Evolutionary conservation across 2,888 invertebrate species (phyloP), one percentile per base, ranked within the genome.

Genomic region (Lasioglossum villosulum): DNA sequence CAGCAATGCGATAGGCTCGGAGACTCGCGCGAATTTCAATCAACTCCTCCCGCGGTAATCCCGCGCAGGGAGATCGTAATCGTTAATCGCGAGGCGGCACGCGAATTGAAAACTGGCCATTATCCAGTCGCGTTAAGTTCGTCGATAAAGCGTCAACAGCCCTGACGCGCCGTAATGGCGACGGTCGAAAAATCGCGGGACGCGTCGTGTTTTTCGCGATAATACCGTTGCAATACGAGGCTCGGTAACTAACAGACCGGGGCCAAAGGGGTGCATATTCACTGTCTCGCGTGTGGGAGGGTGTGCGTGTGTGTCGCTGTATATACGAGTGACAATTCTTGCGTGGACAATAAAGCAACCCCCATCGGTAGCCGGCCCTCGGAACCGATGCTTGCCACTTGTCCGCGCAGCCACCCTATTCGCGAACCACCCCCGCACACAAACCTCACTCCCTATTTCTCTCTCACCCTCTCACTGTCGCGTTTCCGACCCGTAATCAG

Each of bases 281-380:
- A 23, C 39, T 37, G n/a, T 68, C 12, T 37, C 52, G n/a, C 2
- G 52, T 56, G 45, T 45, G 45, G 16, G 45, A 14, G 10, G n/a
- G n/a, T 4, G 52, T 10, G 52, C 1, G 56, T 10, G n/a, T n/a
- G 56, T 56, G 56, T 56, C 23, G 37, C 14, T 39, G 70, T 74
- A 81, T 78, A 79, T 48, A 48, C 78, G 68, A 80, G 80, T 71
- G 77, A 80, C 83, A 83, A 84, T 87, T 91, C 82, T 90, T 91
- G 70, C 82, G 73, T 82, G 78, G 82, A 85, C 85, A 86, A 88
- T 84, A 88, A 87, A 90, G 80, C 86, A 81, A 45, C 73, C 56
- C 71, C 80, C 75, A 73, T 81, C 84, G 80, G 63, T 70, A 48
- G 45, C 77, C n/a, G 78, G 74, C 82, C 70, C 72, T 73, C 76